phyloP scores from a whole-genome alignment of 1,140 invertebrate genomes.

The Heliconius congener region DNA sequence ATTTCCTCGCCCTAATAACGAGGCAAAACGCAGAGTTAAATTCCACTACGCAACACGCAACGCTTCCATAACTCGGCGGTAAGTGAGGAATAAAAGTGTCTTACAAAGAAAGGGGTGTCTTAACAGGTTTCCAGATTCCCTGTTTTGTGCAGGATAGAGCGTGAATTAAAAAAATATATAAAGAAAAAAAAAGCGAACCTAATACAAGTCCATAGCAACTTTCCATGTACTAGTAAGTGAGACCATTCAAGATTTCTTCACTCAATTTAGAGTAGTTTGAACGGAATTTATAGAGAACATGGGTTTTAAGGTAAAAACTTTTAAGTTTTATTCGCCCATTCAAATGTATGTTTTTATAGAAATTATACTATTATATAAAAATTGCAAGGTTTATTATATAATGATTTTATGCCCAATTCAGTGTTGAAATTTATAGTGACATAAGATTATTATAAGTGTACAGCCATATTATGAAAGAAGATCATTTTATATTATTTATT shows the following conservation, averaged over 20 bases:
- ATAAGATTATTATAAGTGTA: too few relatives aligned
- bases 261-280: neutral
- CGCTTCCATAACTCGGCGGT: neutral
- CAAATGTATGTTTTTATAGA: neutral
- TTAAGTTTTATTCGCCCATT: neutral
- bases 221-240: neutral
- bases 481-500: too few relatives aligned
- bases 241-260: neutral
- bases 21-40: too few relatives aligned
- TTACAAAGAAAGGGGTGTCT: too few relatives aligned
- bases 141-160: too few relatives aligned
- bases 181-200: neutral
- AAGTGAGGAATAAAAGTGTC: too few relatives aligned
- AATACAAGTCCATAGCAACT: neutral
- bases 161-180: too few relatives aligned
- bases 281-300: neutral
- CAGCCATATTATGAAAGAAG: too few relatives aligned
- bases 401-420: too few relatives aligned
- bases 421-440: too few relatives aligned
- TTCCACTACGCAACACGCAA: neutral
- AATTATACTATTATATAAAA: neutral
- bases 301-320: neutral
- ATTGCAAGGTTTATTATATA: neutral
- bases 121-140: too few relatives aligned
- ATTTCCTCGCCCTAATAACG: too few relatives aligned